These are phyloP conservation scores for Labeo catla DNA, from an alignment of 2,113 vertebrate species.

Conservation along the genomic window DNA sequence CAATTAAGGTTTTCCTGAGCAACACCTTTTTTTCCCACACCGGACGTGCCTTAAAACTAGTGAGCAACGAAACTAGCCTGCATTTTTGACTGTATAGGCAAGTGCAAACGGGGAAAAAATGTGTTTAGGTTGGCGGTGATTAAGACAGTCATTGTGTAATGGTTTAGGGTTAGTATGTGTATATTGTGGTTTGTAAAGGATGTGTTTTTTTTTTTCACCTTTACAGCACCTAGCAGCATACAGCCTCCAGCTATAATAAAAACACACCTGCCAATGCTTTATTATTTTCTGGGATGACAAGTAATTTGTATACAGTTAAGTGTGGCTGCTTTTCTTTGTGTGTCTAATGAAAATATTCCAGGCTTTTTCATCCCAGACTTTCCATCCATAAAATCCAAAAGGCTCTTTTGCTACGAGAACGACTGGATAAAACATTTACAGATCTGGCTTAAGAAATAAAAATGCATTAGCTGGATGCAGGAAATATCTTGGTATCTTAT, in stretches of 20 bases:
- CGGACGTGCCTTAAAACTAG: not conserved
- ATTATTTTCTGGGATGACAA: constrained; percentile 1
- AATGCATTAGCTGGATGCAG: not conserved
- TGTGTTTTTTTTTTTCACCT: constrained; percentile 1
- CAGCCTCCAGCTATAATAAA: not conserved
- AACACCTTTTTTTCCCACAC: not conserved
- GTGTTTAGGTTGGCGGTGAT: not conserved
- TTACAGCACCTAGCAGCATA: not conserved
- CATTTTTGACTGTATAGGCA: not conserved
- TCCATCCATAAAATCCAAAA: not conserved
- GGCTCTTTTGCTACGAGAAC: not conserved
- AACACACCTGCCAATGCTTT: not conserved
- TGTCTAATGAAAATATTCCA: not conserved
- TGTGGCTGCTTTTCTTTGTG: not conserved
- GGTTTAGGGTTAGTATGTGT: not conserved
- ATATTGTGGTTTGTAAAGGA: not conserved
- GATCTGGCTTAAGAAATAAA: not conserved
- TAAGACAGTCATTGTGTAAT: not conserved
- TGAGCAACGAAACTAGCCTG: not conserved
- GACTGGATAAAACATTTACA: not conserved
- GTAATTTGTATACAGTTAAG: not conserved
- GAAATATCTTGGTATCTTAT: not conserved
- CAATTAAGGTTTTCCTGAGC: not conserved
- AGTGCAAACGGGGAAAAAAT: not conserved
- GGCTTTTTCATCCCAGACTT: not conserved